Percentiles rank a stretch among this genome's conserved stretches.
phyloP scores from a whole-genome alignment of 2,888 invertebrate genomes.

The Apamea anceps region DNA sequence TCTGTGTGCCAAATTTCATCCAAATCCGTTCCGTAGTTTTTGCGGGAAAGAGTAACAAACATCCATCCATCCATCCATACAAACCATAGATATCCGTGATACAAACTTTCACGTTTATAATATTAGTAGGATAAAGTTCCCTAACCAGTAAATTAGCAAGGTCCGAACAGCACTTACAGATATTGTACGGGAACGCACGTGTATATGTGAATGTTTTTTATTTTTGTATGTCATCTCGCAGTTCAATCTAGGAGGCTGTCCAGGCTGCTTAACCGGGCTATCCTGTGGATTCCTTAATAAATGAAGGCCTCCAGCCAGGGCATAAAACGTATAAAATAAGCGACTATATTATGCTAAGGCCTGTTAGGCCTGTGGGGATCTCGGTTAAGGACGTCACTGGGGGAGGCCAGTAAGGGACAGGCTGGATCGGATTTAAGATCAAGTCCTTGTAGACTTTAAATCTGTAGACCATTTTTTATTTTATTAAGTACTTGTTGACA shows the following conservation, averaged over 20 bases:
- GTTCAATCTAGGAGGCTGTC: too few species aligned
- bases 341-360: background rate
- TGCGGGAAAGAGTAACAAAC: too few species aligned
- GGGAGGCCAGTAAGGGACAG: background rate
- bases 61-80: too few species aligned
- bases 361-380: too few species aligned
- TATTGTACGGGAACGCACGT: background rate
- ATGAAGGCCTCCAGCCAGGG: background rate
- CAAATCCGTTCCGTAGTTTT: too few species aligned
- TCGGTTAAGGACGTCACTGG: background rate
- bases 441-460: too few species aligned
- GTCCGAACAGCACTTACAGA: background rate
- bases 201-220: background rate
- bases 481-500: too few species aligned
- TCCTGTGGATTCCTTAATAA: background rate
- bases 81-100: too few species aligned
- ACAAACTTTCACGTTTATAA: too few species aligned
- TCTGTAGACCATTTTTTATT: too few species aligned
- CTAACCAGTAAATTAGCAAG: background rate
- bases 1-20: too few species aligned
- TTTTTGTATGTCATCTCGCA: background rate
- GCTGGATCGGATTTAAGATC: background rate
- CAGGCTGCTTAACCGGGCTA: background rate
- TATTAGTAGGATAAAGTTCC: background rate
- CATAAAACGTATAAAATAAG: background rate